Evolutionary conservation across 2,888 invertebrate genomes (phyloP).

Genomic region (Andrena trimmerana): DNA sequence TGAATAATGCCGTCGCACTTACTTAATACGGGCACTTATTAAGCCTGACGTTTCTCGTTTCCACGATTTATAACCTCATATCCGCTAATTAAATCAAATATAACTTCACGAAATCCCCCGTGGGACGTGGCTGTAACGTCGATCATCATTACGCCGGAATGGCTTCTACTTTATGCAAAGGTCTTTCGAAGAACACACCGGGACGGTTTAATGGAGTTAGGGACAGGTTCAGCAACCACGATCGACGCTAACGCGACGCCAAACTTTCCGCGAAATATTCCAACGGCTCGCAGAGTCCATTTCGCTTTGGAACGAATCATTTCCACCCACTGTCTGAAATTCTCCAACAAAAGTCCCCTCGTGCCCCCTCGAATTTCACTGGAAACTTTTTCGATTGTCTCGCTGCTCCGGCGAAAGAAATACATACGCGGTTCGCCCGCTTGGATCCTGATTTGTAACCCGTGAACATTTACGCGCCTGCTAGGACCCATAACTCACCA

Average conservation of each 20-base stretch:
- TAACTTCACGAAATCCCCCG: constrained; percentile 56
- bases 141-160: constrained; percentile 60
- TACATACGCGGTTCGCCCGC: no score
- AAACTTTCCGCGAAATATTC: constrained; percentile 49
- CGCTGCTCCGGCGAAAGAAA: no score
- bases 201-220: constrained; percentile 60
- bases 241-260: constrained; percentile 59
- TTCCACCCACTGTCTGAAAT: not conserved
- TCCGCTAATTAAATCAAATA: constrained; percentile 66
- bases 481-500: not conserved
- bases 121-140: constrained; percentile 52
- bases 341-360: no score
- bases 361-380: no score
- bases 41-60: constrained; percentile 62
- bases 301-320: not conserved
- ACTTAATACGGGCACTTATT: constrained; percentile 59
- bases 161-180: constrained; percentile 65
- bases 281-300: not conserved
- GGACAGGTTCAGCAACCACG: constrained; percentile 50
- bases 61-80: constrained; percentile 63
- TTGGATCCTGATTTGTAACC: no score
- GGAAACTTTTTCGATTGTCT: no score
- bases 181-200: constrained; percentile 61
- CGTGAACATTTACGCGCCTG: not conserved
- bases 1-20: constrained; percentile 54